Base-by-base conservation (phyloP, 2,888 invertebrate genomes). In the Herminia tarsipennalis region DNA sequence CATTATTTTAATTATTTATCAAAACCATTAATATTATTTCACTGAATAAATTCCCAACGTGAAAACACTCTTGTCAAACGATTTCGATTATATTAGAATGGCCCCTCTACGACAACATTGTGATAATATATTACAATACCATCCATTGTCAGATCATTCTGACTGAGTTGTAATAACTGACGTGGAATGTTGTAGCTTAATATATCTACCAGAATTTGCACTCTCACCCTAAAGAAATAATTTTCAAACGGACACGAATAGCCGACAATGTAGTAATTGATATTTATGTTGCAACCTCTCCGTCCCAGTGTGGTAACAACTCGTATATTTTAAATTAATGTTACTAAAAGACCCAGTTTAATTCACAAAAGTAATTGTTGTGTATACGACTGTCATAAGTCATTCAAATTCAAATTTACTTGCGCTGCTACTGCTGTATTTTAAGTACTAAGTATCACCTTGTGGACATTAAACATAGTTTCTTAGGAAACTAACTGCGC, bases 271-370 rank as follows among this genome's bases (percentile, higher is more conserved):
- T 29, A 36, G 39, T 52, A 49, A 56, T 53, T 52, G 16, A 32
- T 39, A 39, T 49, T 49, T 45, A 45, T 48, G 30, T 30, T 30
- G 5, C 36, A 46, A 39, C 43, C 43, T 38, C 36, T 3, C 29
- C 34, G 20, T 39, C 21, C 24, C 35, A 9, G 32, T 33, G 12
- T 6, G 25, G 25, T 25, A 43, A 43, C 29, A 44, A 56, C 32
- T 30, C 28, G 39, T 34, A 29, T 24, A 39, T 22, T 38, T 32
- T 9, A 16, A 35, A 41, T 41, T 30, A 41, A 6, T 9, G 10
- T 30, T 38, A 25, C 29, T 21, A 30, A 30, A 29, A 39, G n/a
- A 24, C 22, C 38, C 10, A 30, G 37, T 37, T 37, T 28, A 37
- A 28, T 37, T 37, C 28, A 12, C 28, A 37, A 37, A 39, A 30